phyloP scores from a whole-genome alignment of 2,797 vertebrate species.

The Lutjanus argentimaculatus region DNA sequence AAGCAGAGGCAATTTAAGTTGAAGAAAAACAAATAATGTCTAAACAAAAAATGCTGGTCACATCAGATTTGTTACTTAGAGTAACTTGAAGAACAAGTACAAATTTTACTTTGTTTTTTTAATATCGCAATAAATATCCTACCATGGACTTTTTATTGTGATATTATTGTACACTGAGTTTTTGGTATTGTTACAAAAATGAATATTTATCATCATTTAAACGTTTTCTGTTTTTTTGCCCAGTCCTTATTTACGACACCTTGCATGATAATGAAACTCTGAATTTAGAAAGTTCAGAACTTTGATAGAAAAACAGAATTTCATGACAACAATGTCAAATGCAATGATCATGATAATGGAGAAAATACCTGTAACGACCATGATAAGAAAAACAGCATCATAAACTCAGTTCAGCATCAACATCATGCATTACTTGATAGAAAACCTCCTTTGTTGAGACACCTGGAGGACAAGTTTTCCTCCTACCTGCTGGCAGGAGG shows the following conservation, averaged over 20 bases:
- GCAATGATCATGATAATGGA: not conserved
- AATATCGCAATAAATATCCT: too few relatives aligned
- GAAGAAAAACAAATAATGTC: too few relatives aligned
- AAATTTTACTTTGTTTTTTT: too few relatives aligned
- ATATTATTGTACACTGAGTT: too few relatives aligned
- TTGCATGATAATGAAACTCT: not conserved
- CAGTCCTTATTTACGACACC: not conserved
- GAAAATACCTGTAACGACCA: not conserved
- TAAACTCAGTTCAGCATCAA: not conserved
- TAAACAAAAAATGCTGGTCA: too few relatives aligned
- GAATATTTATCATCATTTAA: not conserved
- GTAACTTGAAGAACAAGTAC: too few relatives aligned
- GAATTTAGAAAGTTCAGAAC: not conserved
- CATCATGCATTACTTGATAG: not conserved
- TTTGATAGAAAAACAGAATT: not conserved
- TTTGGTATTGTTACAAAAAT: too few relatives aligned
- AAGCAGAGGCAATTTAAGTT: too few relatives aligned
- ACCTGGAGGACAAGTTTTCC: not conserved
- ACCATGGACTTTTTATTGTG: too few relatives aligned
- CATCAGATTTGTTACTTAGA: too few relatives aligned
- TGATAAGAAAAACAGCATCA: not conserved
- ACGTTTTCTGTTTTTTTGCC: not conserved
- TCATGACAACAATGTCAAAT: not conserved
- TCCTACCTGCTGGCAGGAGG: constrained; percentile 79
- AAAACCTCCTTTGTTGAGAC: not conserved